phyloP scores from a whole-genome alignment of 2,888 invertebrate genomes.

The Leptinotarsa tumamoca region DNA sequence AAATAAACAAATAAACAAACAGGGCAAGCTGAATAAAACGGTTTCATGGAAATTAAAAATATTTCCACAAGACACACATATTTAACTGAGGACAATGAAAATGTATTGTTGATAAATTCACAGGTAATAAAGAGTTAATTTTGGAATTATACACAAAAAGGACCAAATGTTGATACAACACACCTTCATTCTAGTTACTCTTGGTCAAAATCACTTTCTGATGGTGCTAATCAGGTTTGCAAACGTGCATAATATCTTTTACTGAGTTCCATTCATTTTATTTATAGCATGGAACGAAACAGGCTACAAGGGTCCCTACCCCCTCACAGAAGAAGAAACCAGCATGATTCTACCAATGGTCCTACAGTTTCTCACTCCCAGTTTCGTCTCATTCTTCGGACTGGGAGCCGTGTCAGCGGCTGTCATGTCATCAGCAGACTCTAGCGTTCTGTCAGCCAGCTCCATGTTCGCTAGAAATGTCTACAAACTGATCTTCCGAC shows the following conservation, averaged over 20 bases:
- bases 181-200: too few relatives aligned
- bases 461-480: slow-evolving; percentile 99
- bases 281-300: slow-evolving; percentile 94
- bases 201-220: too few relatives aligned
- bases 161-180: too few relatives aligned
- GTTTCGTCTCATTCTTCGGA: slow-evolving; percentile 92
- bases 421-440: slow-evolving; percentile 99
- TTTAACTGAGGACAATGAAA: too few relatives aligned
- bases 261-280: not conserved
- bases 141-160: too few relatives aligned
- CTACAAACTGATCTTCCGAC: slow-evolving; percentile 96
- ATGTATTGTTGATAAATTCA: too few relatives aligned
- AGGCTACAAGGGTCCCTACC: slow-evolving; percentile 81
- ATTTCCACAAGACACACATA: too few relatives aligned
- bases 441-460: slow-evolving; percentile 96
- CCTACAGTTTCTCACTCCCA: slow-evolving; percentile 94
- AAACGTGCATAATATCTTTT: not conserved
- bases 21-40: too few relatives aligned
- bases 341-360: slow-evolving; percentile 98
- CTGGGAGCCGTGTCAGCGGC: slow-evolving; percentile 98
- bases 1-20: too few relatives aligned
- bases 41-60: too few relatives aligned
- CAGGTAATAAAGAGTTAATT: too few relatives aligned
- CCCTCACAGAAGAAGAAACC: slow-evolving; percentile 81
- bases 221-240: too few relatives aligned